Base-by-base conservation (phyloP, 2,113 vertebrate genomes). In the Callospermophilus lateralis region DNA sequence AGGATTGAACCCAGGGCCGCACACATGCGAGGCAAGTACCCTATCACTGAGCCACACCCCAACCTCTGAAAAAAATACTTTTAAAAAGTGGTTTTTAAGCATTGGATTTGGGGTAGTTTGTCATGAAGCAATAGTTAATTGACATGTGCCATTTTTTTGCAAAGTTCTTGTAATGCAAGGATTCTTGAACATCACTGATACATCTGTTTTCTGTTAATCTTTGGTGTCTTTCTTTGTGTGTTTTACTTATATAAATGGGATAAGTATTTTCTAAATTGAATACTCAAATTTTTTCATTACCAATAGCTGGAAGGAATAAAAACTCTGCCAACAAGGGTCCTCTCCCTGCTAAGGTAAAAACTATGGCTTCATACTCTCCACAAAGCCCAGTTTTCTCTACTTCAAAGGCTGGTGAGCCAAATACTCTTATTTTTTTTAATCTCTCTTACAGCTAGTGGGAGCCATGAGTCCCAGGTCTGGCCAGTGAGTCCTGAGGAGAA, bases 311-410 rank as follows among this genome's bases (percentile, higher is more conserved):
- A 24, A n/a, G 67, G 61, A 19, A 17, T n/a, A 93, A n/a, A 78
- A 89, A 32, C 7, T 79, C 42, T 81, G 10, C 20, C 73, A 30
- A 92, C 16, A 79, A 89, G 24, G 13, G 3, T 42, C 61, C 26
- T 65, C 10, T 24, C 19, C 16, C 12, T 78, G 28, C 55, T 68
- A 22, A 61, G 53, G 53, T 61, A 85, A 85, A 90, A 65, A 84
- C 51, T 78, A 4, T 76, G 45, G 19, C n/a, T 48, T 68, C 28
- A 39, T 55, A 77, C 37, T 88, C 77, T 73, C 32, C 20, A 7
- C 42, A 77, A 45, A 37, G 37, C 76, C 93, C 89, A 42, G 4
- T 96, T 94, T 93, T 78, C 81, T 93, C 67, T 89, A 55, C 42
- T 89, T n/a, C 74, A 89, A 93, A 96, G 55, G 26, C 53, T 81